phyloP scores from a whole-genome alignment of 1,140 invertebrate genomes.

The Mya arenaria region DNA sequence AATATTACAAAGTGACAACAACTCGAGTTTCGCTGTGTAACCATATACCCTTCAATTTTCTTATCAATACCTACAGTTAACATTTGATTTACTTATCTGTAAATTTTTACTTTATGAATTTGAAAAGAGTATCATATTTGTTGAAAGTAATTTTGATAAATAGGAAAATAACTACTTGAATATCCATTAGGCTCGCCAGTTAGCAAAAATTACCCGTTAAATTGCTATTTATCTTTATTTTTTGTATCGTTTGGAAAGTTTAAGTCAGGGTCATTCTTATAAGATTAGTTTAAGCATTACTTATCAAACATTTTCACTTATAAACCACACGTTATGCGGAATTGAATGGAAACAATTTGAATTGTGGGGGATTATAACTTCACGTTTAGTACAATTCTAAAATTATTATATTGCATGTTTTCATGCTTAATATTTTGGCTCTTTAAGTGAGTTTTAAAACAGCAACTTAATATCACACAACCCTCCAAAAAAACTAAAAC shows the following conservation, averaged over 20 bases:
- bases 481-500: too few relatives aligned
- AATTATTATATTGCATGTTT: too few relatives aligned
- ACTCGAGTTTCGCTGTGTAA: too few relatives aligned
- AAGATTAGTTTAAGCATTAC: not conserved
- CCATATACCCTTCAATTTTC: not conserved
- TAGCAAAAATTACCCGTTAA: not conserved
- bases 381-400: too few relatives aligned
- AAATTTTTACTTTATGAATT: not conserved
- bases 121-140: constrained; percentile 26
- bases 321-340: not conserved
- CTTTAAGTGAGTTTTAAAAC: too few relatives aligned
- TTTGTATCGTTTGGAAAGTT: not conserved
- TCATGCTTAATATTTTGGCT: too few relatives aligned
- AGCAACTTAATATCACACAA: too few relatives aligned
- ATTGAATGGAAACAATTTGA: too few relatives aligned
- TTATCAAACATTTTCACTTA: not conserved
- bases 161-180: constrained; percentile 6
- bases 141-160: constrained; percentile 30
- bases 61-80: constrained; percentile 3
- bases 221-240: not conserved
- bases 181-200: not conserved
- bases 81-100: constrained; percentile 37
- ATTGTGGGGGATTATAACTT: too few relatives aligned
- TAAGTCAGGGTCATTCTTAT: not conserved
- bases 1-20: too few relatives aligned